Evolutionary conservation across 2,888 invertebrate genomes (phyloP).

Genomic region (Colletes collaris): DNA sequence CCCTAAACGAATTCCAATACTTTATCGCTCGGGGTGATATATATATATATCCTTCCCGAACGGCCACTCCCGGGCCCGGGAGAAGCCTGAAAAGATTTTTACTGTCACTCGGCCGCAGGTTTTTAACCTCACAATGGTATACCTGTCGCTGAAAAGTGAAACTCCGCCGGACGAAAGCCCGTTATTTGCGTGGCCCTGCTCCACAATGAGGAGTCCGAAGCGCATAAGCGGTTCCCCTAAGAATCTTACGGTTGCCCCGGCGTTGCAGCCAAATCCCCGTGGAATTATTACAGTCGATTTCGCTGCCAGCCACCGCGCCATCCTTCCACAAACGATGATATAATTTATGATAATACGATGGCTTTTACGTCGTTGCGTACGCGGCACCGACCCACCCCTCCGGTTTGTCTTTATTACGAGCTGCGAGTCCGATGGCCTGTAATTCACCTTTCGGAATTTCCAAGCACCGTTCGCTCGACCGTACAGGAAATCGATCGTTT

Average conservation of each 20-base stretch:
- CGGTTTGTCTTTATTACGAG: slow-evolving; percentile 8
- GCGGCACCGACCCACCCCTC: neutral
- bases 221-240: slow-evolving; percentile 33
- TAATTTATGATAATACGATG: slow-evolving; percentile 13
- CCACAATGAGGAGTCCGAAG: slow-evolving; percentile 39
- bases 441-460: slow-evolving; percentile 9
- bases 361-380: slow-evolving; percentile 6
- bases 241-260: slow-evolving; percentile 37
- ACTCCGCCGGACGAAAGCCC: slow-evolving; percentile 53
- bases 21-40: slow-evolving; percentile 19
- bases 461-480: neutral
- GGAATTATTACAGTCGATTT: slow-evolving; percentile 46
- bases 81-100: slow-evolving; percentile 52
- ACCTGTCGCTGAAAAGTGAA: slow-evolving; percentile 65
- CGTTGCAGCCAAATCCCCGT: slow-evolving; percentile 40
- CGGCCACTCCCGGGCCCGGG: slow-evolving; percentile 18
- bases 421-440: neutral
- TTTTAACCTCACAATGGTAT: slow-evolving; percentile 53
- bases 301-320: neutral
- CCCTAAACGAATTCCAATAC: slow-evolving; percentile 39
- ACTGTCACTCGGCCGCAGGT: slow-evolving; percentile 54
- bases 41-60: neutral
- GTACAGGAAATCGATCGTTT: neutral
- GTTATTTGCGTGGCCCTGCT: slow-evolving; percentile 54
- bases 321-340: slow-evolving; percentile 8